Percentiles rank a stretch among this genome's conserved stretches.
Evolutionary conservation across 2,113 vertebrate genomes (phyloP).

Genomic region (Eublepharis macularius): DNA sequence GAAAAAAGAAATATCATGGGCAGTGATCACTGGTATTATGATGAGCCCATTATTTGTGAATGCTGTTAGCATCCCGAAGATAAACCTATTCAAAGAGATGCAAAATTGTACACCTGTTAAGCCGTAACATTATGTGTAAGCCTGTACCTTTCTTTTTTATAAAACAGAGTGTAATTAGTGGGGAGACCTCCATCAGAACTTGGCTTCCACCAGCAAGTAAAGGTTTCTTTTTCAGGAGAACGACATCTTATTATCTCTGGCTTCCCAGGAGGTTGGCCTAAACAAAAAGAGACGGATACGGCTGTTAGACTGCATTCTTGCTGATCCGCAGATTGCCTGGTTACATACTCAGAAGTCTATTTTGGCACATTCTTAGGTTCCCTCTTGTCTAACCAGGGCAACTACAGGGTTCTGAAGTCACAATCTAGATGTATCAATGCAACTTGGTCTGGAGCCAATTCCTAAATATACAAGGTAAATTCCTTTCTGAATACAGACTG

Average conservation of each 20-base stretch:
- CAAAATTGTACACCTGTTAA: neutral
- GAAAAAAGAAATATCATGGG: too few relatives aligned
- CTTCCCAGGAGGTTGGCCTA: constrained; percentile 79
- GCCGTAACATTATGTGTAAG: neutral
- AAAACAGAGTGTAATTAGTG: constrained; percentile 81
- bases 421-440: neutral
- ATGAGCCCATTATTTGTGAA: too few relatives aligned
- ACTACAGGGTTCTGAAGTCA: neutral
- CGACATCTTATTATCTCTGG: constrained; percentile 78
- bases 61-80: neutral
- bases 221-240: constrained; percentile 89
- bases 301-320: neutral
- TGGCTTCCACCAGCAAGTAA: constrained; percentile 89
- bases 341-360: neutral
- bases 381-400: neutral
- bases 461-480: too few relatives aligned
- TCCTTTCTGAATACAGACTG: too few relatives aligned
- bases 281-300: constrained; percentile 22
- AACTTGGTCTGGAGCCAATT: too few relatives aligned
- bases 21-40: too few relatives aligned
- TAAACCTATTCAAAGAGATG: neutral
- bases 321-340: neutral
- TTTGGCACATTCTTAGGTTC: neutral
- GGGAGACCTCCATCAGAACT: constrained; percentile 79
- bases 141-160: constrained; percentile 85